Base-by-base conservation (phyloP, 2,113 vertebrate species). In the Protobothrops flavoviridis region DNA sequence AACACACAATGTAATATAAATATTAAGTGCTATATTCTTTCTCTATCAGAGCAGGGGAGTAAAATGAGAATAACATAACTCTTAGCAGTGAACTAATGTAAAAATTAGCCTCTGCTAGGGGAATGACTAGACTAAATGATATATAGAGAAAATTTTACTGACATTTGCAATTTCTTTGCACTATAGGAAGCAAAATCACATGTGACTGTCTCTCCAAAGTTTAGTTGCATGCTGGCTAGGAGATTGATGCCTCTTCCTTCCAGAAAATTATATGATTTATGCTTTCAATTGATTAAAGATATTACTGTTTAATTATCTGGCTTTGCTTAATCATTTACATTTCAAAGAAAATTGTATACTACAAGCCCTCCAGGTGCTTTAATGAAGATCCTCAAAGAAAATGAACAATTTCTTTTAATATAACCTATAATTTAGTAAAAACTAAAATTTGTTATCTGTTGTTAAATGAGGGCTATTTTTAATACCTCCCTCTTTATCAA, bases 261-360 rank as follows among this genome's bases (percentile, higher is more conserved):
- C 53, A 85, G 24, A 86, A 85, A 91, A 85, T 57, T 4, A 45
- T 85, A 21, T 17, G 12, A 53, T 53, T 91, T 81, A 55, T 53
- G 33, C 12, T 86, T 13, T 86, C 33, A 57, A 57, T 91, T 85
- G 90, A 91, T 91, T 53, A 91, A 91, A 91, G 45, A 81, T 91
- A 81, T 91, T 81, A 81, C 52, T 39, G 48, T 55, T 81, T 91
- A 91, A 91, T 74, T 81, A 91, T 74, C 61, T 91, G 29, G 48
- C 48, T 91, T 81, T 91, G 48, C 69, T 55, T 90, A 90, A 74
- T 90, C 89, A 50, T 90, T 90, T 90, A 69, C 89, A 90, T 90
- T 90, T 52, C 89, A 52, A 69, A 52, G 61, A 74, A 81, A 90
- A 74, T 74, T 69, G 69, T 48, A 52, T 69, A 33, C 29, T 52